Conservation (phyloP, 1,140 invertebrate species). For the Musca vetustissima region DNA sequence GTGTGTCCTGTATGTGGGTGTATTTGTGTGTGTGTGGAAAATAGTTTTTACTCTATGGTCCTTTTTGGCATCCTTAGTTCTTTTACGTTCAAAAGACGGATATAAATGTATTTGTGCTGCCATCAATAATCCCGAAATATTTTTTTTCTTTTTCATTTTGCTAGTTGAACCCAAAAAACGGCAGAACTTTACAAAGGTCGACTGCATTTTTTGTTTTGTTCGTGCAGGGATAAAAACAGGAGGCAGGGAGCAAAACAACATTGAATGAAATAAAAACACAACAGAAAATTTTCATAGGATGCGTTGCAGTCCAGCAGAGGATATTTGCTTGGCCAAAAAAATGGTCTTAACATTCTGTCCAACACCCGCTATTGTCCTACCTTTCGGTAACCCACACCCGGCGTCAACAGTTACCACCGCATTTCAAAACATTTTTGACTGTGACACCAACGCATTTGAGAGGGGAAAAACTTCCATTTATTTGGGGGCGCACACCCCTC, state of each 20-base stretch:
- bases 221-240: background rate
- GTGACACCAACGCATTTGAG: conserved; percentile 18
- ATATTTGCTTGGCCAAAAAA: background rate
- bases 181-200: conserved; percentile 32
- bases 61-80: background rate
- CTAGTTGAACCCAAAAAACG: conserved; percentile 4
- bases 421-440: too few species aligned
- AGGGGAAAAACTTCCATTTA: too few species aligned
- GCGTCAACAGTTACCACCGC: too few species aligned
- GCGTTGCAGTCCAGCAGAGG: conserved; percentile 21
- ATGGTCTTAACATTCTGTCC: background rate
- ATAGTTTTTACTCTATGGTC: background rate
- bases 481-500: too few species aligned
- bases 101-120: conserved; percentile 24
- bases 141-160: conserved; percentile 20
- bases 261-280: conserved; percentile 4
- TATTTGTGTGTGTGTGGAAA: background rate
- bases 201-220: conserved; percentile 31
- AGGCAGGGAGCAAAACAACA: background rate
- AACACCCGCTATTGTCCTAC: background rate
- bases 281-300: background rate
- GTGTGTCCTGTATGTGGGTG: background rate
- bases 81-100: conserved; percentile 18
- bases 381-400: too few species aligned
- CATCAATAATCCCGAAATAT: conserved; percentile 32